These are phyloP conservation scores for Pristionchus entomophagus DNA, from an alignment of 2,888 invertebrate genomes.

Conservation along the genomic window DNA sequence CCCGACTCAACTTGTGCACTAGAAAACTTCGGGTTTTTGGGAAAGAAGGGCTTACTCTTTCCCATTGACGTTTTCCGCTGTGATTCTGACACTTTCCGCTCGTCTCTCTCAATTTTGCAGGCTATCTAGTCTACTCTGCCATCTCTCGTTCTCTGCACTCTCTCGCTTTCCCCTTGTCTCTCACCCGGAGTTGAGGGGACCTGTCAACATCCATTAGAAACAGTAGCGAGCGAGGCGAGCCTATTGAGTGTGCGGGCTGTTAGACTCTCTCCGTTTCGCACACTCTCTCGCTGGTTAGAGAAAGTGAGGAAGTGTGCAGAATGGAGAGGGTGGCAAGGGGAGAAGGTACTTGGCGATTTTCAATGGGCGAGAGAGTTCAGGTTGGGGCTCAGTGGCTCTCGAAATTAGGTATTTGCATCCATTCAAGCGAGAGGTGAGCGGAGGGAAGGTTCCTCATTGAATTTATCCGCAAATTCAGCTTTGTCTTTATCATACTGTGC, in stretches of 20 bases:
- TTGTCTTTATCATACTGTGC: no score
- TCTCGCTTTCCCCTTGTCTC: neutral
- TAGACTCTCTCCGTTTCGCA: no score
- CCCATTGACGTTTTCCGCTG: no score
- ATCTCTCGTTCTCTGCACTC: neutral
- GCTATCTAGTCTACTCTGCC: no score
- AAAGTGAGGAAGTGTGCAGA: neutral
- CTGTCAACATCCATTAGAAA: slow-evolving; percentile 37
- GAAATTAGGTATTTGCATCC: no score
- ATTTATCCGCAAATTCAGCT: neutral
- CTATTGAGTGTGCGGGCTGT: neutral
- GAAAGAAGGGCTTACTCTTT: no score
- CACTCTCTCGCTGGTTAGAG: neutral
- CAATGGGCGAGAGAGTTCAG: no score
- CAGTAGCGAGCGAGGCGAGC: neutral
- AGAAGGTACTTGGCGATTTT: neutral
- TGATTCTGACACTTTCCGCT: no score
- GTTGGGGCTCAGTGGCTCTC: no score
- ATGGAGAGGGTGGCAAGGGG: neutral
- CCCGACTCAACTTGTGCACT: no score
- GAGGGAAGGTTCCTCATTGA: neutral
- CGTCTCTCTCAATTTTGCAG: no score
- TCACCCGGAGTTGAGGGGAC: neutral
- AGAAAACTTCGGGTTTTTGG: no score
- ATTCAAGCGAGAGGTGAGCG: neutral